phyloP scores from a whole-genome alignment of 1,140 invertebrate species.

The Penaeus chinensis region DNA sequence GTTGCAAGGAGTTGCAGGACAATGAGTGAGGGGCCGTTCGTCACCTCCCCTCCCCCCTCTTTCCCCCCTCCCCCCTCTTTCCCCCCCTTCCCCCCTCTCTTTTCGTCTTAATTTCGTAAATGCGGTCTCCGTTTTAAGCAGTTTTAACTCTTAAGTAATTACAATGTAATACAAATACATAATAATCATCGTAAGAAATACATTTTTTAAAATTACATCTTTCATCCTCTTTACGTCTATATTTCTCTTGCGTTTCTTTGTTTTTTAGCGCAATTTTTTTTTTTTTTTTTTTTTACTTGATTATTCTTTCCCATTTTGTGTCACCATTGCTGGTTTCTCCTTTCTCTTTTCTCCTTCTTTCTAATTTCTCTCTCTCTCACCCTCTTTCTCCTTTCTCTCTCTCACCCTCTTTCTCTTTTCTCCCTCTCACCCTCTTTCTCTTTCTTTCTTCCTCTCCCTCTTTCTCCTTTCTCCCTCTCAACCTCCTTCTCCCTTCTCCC shows the following conservation, averaged over 20 bases:
- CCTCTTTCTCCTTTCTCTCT: neutral
- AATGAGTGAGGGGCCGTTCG: neutral
- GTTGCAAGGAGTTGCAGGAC: no score
- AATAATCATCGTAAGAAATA: neutral
- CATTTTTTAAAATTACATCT: no score
- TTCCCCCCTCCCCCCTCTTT: neutral
- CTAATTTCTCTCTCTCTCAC: neutral
- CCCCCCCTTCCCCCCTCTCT: no score
- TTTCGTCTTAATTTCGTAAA: neutral
- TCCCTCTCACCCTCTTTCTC: neutral
- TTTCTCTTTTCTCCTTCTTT: neutral
- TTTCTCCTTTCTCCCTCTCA: neutral
- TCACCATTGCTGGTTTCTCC: no score
- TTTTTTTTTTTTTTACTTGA: no score
- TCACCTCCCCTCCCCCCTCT: neutral
- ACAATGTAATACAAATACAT: neutral
- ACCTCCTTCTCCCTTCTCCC: neutral
- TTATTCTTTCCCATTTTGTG: no score
- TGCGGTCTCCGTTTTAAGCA: conserved; percentile 11
- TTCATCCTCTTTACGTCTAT: no score
- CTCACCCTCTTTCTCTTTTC: neutral
- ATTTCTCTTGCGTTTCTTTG: no score
- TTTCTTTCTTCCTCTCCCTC: conserved; percentile 23
- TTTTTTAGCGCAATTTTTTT: neutral
- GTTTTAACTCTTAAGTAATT: neutral